Evolutionary conservation across 2,888 invertebrate species (phyloP), one percentile per base, ranked within the genome.

Genomic region (Dastarcus helophoroides): DNA sequence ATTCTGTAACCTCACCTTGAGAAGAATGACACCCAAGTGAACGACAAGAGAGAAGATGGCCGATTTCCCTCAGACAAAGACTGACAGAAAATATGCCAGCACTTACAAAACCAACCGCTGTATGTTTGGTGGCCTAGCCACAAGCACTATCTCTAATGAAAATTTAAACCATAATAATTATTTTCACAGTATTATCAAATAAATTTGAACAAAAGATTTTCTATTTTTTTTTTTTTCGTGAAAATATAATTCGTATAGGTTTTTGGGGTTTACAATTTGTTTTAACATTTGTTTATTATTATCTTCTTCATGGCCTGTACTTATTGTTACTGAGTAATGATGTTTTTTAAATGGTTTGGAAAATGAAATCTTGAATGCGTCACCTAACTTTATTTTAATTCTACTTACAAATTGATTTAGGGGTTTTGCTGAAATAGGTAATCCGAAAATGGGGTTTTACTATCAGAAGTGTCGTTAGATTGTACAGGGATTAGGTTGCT

Each of bases 361-460:
- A 19, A 31, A 32, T 8, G 9, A 13, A 11, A 30, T 13, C 22
- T 22, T 31, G 22, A 26, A 37, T n/a, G 24, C 22, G 14, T 39
- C 29, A 3, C 37, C 38, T 14, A 29, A 32, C 14, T 36, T 27
- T 3, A 39, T 22, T 9, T 26, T 28, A 14, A 37, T 31, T 26
- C 39, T 26, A 21, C 36, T 34, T 4, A 22, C 14, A 5, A 26
- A 31, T 15, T 31, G 15, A 31, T 41, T 39, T 9, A 38, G 4
- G 2, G 41, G 31, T 24, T 39, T 34, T 33, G 39, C 38, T 1
- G 41, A 38, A 14, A 41, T 41, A 3, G 37, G 37, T 9, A 39
- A 9, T 5, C 36, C 7, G 33, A 32, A 14, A 27, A 21, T 28
- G 36, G 32, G 4, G 14, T 28, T 14, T 31, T 30, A 6, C 34